These are phyloP conservation scores for Tubulanus polymorphus DNA, from an alignment of 2,888 invertebrate genomes.

Conservation along the genomic window DNA sequence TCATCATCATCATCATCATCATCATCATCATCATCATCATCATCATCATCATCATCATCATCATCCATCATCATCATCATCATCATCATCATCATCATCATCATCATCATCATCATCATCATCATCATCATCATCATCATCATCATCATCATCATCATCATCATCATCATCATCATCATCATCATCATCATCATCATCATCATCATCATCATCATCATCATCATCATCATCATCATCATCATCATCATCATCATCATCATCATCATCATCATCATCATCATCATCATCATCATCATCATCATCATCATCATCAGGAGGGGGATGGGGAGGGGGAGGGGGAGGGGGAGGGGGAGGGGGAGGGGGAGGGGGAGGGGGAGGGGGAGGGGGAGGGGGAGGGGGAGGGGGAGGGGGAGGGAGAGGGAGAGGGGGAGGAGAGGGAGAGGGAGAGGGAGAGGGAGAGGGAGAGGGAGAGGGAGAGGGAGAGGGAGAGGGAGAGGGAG, in stretches of 20 bases:
- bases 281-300: too few species aligned
- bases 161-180: conserved; percentile 4
- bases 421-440: conserved; percentile 7
- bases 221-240: not conserved
- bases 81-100: conserved; percentile 15
- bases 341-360: too few species aligned
- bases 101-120: conserved; percentile 15
- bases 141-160: conserved; percentile 11
- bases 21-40: conserved; percentile 13
- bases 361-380: too few species aligned
- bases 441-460: conserved; percentile 1
- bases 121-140: conserved; percentile 12
- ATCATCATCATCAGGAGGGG: too few species aligned
- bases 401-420: too few species aligned
- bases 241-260: not conserved
- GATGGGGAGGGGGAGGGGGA: too few species aligned
- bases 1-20: conserved; percentile 15
- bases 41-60: conserved; percentile 12
- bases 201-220: conserved; percentile 1
- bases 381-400: too few species aligned
- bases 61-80: conserved; percentile 16
- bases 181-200: conserved; percentile 8
- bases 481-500: conserved; percentile 11
- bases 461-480: conserved; percentile 4
- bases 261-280: conserved; percentile 1